Base-by-base conservation (phyloP, 1,140 invertebrate species). In the Bombus huntii region DNA sequence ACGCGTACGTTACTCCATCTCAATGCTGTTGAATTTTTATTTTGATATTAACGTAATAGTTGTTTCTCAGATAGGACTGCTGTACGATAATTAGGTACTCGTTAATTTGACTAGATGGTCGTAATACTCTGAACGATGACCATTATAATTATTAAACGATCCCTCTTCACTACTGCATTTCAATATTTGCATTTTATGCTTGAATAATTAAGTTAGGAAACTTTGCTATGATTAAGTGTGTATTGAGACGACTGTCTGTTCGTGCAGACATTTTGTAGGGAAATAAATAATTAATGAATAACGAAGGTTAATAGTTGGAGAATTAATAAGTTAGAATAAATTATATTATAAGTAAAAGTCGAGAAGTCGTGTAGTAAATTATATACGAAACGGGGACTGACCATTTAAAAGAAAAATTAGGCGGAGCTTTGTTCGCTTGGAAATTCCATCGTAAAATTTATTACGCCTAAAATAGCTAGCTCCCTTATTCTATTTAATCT, bases 41-140 rank as follows among this genome's bases (percentile, higher is more conserved):
- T 75, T 39, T 59, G 42, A 47, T 86, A 90, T 90, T 90, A 92
- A 91, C 82, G 85, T 89, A 89, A 91, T 88, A 92, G 91, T 93
- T 91, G 89, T 81, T 28, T 28, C 75, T 44, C 34, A 18, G 28
- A 81, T 47, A 31, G 4, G 18, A 22, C 47, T 22, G 31, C 13
- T 37, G 31, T 15, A 37, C 8, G 37, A 37, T 37, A 70, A 70
- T 70, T 70, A 53, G 47, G 18, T 53, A 39, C 10, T 28, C 9
- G 10, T 70, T 70, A 37, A 70, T 70, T 70, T 37, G 34, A 28
- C 22, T 59, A 59, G 3, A 28, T 8, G 28, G 13, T 65, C 13
- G 62, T 31, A 31, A 31, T 13, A 65, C 47, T 22, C 47, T 22
- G 47, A 28, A 59, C 28, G 25, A 59, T 28, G 25, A 59, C 3